Evolutionary conservation across 2,888 invertebrate genomes (phyloP), one percentile per base, ranked within the genome.

Genomic region (Isoperla grammatica): DNA sequence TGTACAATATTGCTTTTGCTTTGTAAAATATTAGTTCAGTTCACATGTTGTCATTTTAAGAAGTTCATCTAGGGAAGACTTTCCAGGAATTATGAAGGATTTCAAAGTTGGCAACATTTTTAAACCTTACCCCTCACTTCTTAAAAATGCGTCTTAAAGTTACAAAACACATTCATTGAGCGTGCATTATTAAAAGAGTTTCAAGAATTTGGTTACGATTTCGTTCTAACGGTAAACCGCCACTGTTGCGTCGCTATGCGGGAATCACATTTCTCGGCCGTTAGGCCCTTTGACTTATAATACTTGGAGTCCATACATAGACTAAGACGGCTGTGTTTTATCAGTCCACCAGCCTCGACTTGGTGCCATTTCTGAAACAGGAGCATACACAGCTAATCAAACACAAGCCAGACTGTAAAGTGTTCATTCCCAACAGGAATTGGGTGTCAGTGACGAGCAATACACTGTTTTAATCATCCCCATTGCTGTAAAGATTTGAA

Each of bases 281-380:
- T 84, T 48, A 88, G 78, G 9, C 85, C 82, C 64, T 79, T 74
- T 45, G 78, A 74, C 65, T 78, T 77, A 65, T 79, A 74, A 71
- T 79, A 77, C 70, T 79, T 72, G 50, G 87, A 82, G 72, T 92
- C 87, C 46, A 94, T 78, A 72, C 94, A 95, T 17, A 90, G 82
- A 63, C 89, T 86, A 61, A 87, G 80, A 67, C 84, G 83, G 1
- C 81, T 79, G 72, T 91, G 89, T 59, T 84, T 79, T 63, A 91
- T 77, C 56, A 87, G 74, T 12, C 82, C 82, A 13, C 87, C 87
- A 8, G 75, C 76, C 64, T 84, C 82, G 15, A 84, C 77, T 67
- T 83, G 78, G 61, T 84, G 78, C 82, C 85, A 85, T 75, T 86
- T 85, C 69, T 86, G 84, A 19, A 67, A 64, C 22, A 55, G n/a